Percentiles rank a stretch among this genome's conserved stretches.
Conservation (phyloP, 2,888 invertebrate species). For the Drosophila kambysellisi region DNA sequence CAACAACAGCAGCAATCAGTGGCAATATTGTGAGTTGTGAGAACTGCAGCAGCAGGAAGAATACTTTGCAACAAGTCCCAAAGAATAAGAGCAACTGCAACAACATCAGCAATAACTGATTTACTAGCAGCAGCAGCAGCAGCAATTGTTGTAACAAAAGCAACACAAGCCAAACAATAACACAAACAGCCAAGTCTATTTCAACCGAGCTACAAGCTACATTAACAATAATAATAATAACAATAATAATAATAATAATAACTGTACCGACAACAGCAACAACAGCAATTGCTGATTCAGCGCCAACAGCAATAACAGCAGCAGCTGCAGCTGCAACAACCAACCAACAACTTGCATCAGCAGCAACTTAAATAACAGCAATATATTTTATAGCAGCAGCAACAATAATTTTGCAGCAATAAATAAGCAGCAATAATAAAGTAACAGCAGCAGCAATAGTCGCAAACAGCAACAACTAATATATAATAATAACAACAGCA, state of each 20-base stretch:
- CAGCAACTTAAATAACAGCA: not conserved
- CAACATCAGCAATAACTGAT: constrained; percentile 10
- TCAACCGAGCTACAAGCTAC: not conserved
- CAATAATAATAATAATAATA: not conserved
- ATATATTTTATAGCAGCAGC: not conserved
- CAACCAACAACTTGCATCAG: not conserved
- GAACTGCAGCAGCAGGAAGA: not conserved
- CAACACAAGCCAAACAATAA: not conserved
- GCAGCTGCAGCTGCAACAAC: not conserved
- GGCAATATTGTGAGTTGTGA: not conserved
- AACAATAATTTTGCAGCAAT: not conserved
- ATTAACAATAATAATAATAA: not conserved
- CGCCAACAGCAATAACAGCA: not conserved
- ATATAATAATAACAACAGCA: not conserved
- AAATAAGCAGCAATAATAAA: not conserved
- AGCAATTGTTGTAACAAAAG: not conserved
- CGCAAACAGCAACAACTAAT: not conserved
- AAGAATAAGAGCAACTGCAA: not conserved
- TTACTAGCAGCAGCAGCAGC: not conserved
- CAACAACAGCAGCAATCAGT: constrained; percentile 6
- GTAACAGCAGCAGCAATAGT: not conserved
- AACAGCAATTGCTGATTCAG: not conserved
- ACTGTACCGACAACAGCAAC: not conserved
- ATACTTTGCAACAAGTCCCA: not conserved
- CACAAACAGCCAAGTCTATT: not conserved